Base-by-base conservation (phyloP, 2,113 vertebrate species). In the Cyprinodon brontotheroides region DNA sequence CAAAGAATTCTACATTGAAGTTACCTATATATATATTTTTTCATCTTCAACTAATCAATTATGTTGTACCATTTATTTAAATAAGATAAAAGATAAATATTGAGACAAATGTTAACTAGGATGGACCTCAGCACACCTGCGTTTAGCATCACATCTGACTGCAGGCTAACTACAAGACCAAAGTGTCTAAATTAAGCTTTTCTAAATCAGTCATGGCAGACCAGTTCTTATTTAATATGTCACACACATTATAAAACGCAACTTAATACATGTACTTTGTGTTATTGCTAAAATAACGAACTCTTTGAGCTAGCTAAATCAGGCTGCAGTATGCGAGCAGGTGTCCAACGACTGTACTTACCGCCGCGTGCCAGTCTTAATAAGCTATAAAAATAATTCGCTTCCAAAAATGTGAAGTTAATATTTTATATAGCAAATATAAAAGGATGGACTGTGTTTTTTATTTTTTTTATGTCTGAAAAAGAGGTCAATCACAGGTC, bases 401-500 rank as follows among this genome's bases (percentile, higher is more conserved):
- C 3, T 15, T 57, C 20, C 17, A 57, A 57, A 57, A 57, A 50
- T 50, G 3, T 17, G 6, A 53, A 53, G 5, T 6, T 7, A 53
- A 20, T 53, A 53, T 53, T 53, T 53, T 8, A 53, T 53, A 53
- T 53, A 5, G 4, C 15, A 17, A 15, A 41, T 39, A 20, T 1
- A 11, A 38, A 3, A 4, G 15, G 40, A 1, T 29, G 17, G 8
- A 4, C 62, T n/a, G 36, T 22, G 1, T 13, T 9, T 38, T 74
- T 62, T 29, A 1, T 77, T 43, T 57, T 20, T 20, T 57, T 10
- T 57, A 17, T 53, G 14, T 37, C 47, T 4, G 29, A 59, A 41
- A 3, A 2, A 63, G 37, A 40, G 72, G 78, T 86, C 68, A 86
- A 4, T 17, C 39, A 38, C 40, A 13, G 84, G 79, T 86, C 86